Percentiles rank a stretch among this genome's conserved stretches.
Conservation (phyloP, 2,797 vertebrate genomes). For the Diceros bicornis region DNA sequence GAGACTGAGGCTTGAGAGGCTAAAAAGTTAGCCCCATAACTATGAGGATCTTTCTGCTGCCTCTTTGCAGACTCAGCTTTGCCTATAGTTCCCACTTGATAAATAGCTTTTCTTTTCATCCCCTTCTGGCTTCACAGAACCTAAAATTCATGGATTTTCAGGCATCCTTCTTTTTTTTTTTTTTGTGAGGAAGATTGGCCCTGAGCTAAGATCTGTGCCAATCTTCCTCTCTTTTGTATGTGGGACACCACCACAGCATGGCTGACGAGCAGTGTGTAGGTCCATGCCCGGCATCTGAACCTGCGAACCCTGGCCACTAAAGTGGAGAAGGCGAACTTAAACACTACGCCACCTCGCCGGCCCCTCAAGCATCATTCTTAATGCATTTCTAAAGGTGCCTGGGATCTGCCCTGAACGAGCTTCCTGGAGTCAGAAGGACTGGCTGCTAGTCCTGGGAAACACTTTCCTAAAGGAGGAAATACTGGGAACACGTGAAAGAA, state of each 20-base stretch:
- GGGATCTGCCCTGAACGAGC: neutral
- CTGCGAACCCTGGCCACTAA: no score
- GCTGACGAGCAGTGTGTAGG: no score
- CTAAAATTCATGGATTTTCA: neutral
- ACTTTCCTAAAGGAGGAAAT: neutral
- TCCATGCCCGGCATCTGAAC: no score
- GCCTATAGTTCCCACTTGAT: neutral
- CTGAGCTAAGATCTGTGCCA: no score
- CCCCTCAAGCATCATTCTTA: neutral
- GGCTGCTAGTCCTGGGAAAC: neutral
- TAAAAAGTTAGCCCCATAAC: neutral
- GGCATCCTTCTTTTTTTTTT: neutral
- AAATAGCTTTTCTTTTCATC: neutral
- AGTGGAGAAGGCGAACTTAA: no score
- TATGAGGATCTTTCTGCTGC: neutral
- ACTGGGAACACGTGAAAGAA: neutral
- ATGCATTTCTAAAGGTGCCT: neutral
- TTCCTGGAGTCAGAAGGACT: neutral
- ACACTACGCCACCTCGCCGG: no score
- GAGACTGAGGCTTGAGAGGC: neutral
- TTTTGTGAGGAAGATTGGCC: no score
- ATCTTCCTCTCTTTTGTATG: no score
- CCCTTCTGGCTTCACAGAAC: neutral
- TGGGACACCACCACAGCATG: no score
- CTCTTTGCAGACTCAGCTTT: neutral